phyloP scores from a whole-genome alignment of 2,888 invertebrate species.

The Theodoxus fluviatilis region DNA sequence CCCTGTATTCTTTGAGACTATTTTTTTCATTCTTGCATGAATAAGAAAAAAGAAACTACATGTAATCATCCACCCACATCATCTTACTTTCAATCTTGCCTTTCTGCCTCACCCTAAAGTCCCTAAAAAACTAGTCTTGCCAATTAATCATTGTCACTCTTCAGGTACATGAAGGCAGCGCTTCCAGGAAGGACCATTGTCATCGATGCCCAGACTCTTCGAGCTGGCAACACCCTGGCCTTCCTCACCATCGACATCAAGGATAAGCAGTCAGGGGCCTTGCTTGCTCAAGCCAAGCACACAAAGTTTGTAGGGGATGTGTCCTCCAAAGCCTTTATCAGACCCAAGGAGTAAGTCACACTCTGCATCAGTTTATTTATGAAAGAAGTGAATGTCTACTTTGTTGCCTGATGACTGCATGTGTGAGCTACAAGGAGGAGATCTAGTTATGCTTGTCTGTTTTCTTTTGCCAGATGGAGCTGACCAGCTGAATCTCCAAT shows the following conservation, averaged over 20 bases:
- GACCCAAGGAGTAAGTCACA: too few relatives aligned
- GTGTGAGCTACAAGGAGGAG: too few relatives aligned
- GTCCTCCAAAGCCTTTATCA: too few relatives aligned
- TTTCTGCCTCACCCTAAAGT: too few relatives aligned
- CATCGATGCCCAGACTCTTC: constrained; percentile 80
- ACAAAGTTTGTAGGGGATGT: constrained; percentile 71
- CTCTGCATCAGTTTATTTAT: too few relatives aligned
- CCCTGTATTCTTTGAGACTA: neutral
- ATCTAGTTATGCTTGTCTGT: too few relatives aligned
- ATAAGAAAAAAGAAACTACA: neutral
- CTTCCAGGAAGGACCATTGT: constrained; percentile 79
- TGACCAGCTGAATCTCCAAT: too few relatives aligned
- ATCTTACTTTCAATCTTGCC: neutral
- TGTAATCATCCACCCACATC: neutral
- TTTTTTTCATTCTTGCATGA: neutral
- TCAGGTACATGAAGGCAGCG: constrained; percentile 80
- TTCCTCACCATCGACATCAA: constrained; percentile 82
- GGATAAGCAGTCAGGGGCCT: constrained; percentile 76
- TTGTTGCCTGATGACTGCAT: too few relatives aligned
- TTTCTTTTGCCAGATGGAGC: too few relatives aligned
- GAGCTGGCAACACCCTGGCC: constrained; percentile 80
- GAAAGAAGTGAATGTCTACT: too few relatives aligned
- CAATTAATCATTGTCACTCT: too few relatives aligned
- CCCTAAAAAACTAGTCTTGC: too few relatives aligned
- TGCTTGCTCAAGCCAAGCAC: constrained; percentile 84